phyloP scores from a whole-genome alignment of 2,888 invertebrate genomes.

The Choristoneura rosaceana region DNA sequence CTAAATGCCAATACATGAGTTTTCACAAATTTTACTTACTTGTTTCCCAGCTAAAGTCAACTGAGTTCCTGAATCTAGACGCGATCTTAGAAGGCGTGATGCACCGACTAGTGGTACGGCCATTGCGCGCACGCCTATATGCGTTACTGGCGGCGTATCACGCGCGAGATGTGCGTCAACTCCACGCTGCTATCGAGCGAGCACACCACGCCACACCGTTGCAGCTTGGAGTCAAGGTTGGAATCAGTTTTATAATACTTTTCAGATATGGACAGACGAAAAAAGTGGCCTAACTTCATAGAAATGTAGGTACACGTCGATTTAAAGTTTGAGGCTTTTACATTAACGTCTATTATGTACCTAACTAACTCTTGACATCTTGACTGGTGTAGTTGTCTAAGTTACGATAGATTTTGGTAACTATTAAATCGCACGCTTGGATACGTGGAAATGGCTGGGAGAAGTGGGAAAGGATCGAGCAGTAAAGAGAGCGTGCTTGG shows the following conservation, averaged over 20 bases:
- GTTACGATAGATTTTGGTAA: not conserved
- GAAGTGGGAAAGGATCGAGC: too few species aligned
- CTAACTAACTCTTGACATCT: too few species aligned
- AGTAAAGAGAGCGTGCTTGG: too few species aligned
- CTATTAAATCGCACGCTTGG: not conserved
- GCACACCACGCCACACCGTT: constrained; percentile 88
- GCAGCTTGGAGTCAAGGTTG: constrained; percentile 89
- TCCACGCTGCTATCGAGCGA: constrained; percentile 89
- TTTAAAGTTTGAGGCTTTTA: not conserved
- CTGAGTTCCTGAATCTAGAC: constrained; percentile 97
- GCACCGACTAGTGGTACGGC: constrained; percentile 95
- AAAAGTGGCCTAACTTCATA: not conserved
- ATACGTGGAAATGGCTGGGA: too few species aligned
- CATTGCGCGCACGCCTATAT: constrained; percentile 93
- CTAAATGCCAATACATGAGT: not conserved
- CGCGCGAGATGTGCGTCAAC: constrained; percentile 90
- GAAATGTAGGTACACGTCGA: too few species aligned
- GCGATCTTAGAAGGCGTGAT: constrained; percentile 97
- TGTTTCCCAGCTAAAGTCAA: constrained; percentile 88
- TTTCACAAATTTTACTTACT: not conserved
- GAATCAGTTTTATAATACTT: not conserved
- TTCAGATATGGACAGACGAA: not conserved
- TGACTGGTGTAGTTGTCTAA: too few species aligned
- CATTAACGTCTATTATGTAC: too few species aligned
- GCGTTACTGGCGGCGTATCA: constrained; percentile 95